A percentile compares a stretch with the other conserved stretches of the same genome.
Conservation (phyloP, 1,140 invertebrate species). For the Bilobella aurantiaca region DNA sequence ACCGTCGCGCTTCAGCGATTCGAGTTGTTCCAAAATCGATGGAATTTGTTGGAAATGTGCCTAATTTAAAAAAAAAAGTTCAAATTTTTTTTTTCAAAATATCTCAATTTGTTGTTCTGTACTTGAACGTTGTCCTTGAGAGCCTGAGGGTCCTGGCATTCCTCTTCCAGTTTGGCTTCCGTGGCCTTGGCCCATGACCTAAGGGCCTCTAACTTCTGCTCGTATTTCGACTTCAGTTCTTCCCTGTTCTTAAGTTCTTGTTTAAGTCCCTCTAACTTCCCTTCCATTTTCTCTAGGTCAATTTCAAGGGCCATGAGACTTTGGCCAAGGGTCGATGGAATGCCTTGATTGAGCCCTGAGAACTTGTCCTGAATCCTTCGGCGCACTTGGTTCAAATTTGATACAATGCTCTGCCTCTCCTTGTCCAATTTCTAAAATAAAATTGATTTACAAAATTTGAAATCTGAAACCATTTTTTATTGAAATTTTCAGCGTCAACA, state of each 20-base stretch:
- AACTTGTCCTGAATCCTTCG: background rate
- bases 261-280: constrained; percentile 73
- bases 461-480: too few relatives aligned
- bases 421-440: background rate
- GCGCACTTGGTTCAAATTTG: background rate
- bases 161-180: constrained; percentile 69
- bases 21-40: constrained; percentile 61
- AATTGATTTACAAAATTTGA: too few relatives aligned
- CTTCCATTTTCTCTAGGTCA: constrained; percentile 61
- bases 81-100: constrained; percentile 10
- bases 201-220: constrained; percentile 63
- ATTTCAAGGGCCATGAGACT: constrained; percentile 43
- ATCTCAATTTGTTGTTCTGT: constrained; percentile 5
- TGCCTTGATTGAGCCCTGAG: background rate
- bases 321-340: background rate
- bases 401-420: background rate
- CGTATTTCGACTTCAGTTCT: constrained; percentile 66
- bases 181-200: constrained; percentile 70
- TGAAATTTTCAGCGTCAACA: too few relatives aligned
- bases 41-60: constrained; percentile 22
- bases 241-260: constrained; percentile 72
- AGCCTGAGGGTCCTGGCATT: constrained; percentile 60
- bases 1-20: constrained; percentile 63
- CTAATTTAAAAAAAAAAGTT: constrained; percentile 3
- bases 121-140: constrained; percentile 60